Evolutionary conservation across 1,140 invertebrate species (phyloP), one percentile per base, ranked within the genome.

Genomic region (Plectus sambesii): DNA sequence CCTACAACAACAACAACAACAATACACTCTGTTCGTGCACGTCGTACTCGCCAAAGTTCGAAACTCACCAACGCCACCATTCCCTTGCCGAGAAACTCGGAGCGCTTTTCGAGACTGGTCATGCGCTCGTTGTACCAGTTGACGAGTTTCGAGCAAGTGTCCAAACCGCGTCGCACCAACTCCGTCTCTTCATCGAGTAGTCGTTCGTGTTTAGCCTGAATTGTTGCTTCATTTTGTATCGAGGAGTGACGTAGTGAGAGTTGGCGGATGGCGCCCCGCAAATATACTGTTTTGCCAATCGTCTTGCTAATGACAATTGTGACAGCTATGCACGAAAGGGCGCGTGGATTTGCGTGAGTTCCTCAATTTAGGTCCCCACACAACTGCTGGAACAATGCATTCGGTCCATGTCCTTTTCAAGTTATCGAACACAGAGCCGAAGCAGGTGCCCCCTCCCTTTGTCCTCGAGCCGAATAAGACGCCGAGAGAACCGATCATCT

Each of bases 31-130:
- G 1, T 12, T 42, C 44, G 8, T 6, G 12, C 5, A 33, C n/a
- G 12, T n/a, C 12, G 12, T 2, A 2, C 8, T n/a, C 24, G 8
- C 20, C 42, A 44, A 9, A 23, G 15, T 39, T 29, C 12, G 5
- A 47, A 8, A 53, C 55, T 50, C 25, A 63, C 61, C 56, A 64
- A 40, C 12, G 63, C 58, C 12, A 64, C 62, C 59, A 66, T 63
- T 25, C 62, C 62, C 41, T 61, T 53, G 23, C 59, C 39, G 8
- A 64, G 35, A 33, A 64, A 50, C 8, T 47, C 24, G 33, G 47
- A 49, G 44, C 63, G 41, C 36, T 59, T 66, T 23, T 61, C 44
- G 39, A 61, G 33, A 42, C 58, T 63, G 15, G 54, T 54, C 1
- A 59, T 23, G 1, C 59, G 52, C 9, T 55, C 51, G 8, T 59